phyloP scores from a whole-genome alignment of 1,140 invertebrate species.

The Rhyzopertha dominica region DNA sequence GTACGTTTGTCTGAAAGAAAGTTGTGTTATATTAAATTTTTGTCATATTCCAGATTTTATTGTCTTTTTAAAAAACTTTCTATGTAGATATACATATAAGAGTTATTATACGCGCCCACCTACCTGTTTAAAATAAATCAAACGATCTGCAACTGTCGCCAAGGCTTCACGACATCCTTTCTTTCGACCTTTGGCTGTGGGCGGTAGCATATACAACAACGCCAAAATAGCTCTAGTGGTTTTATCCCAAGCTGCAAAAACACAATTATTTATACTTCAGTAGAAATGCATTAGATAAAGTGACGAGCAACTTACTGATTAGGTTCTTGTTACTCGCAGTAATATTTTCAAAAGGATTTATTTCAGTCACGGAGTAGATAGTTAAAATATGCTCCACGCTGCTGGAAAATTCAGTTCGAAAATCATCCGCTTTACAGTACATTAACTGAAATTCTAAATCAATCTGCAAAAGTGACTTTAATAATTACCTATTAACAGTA shows the following conservation, averaged over 20 bases:
- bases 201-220: constrained; percentile 1
- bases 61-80: too few species aligned
- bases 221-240: neutral
- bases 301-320: too few species aligned
- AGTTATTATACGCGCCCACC: too few species aligned
- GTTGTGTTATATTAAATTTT: neutral
- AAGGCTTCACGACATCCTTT: too few species aligned
- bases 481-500: neutral
- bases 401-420: neutral
- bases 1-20: neutral
- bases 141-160: too few species aligned
- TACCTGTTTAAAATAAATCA: too few species aligned
- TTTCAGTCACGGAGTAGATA: neutral
- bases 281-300: neutral
- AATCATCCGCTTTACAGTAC: constrained; percentile 3
- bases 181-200: neutral
- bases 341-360: neutral
- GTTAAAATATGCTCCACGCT: neutral
- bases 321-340: neutral
- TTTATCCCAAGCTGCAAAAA: constrained; percentile 1
- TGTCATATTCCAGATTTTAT: neutral
- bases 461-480: neutral
- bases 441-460: neutral
- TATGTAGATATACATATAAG: too few species aligned
- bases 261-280: neutral